Evolutionary conservation across 2,888 invertebrate species (phyloP).

Genomic region (Cynaeus angustus): DNA sequence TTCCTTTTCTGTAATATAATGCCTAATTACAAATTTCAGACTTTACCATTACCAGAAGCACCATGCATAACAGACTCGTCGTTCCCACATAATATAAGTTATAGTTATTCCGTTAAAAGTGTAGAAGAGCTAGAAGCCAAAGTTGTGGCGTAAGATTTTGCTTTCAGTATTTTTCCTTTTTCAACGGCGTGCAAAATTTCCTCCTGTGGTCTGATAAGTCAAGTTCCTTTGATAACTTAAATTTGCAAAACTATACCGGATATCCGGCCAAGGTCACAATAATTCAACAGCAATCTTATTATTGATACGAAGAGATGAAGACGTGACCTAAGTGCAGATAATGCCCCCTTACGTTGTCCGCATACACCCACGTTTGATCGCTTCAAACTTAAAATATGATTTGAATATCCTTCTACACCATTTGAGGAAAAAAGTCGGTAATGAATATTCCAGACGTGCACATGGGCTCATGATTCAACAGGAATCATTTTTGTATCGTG

Average conservation of each 20-base stretch:
- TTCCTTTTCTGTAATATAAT: constrained; percentile 29
- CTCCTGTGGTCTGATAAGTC: constrained; percentile 31
- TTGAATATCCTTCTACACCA: constrained; percentile 1
- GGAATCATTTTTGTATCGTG: constrained; percentile 9
- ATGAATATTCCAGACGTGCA: constrained; percentile 27
- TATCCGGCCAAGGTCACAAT: constrained; percentile 27
- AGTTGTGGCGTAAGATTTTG: too few relatives aligned
- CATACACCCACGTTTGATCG: background rate
- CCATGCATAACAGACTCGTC: constrained; percentile 7
- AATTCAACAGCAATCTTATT: constrained; percentile 35
- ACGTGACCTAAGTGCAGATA: constrained; percentile 15
- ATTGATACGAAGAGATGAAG: constrained; percentile 12
- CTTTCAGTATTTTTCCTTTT: background rate
- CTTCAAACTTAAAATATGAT: background rate
- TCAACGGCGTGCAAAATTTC: constrained; percentile 10
- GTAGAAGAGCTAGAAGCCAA: too few relatives aligned
- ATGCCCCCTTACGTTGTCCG: too few relatives aligned
- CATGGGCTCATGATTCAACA: constrained; percentile 24
- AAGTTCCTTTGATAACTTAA: constrained; percentile 46
- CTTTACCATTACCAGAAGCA: constrained; percentile 28
- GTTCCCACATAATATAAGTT: constrained; percentile 24
- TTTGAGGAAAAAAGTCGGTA: constrained; percentile 5
- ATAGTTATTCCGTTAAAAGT: too few relatives aligned
- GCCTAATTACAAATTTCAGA: constrained; percentile 30
- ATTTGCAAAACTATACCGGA: constrained; percentile 41